These are phyloP conservation scores for Hirundichthys speculiger DNA, from an alignment of 2,113 vertebrate species.

Conservation along the genomic window DNA sequence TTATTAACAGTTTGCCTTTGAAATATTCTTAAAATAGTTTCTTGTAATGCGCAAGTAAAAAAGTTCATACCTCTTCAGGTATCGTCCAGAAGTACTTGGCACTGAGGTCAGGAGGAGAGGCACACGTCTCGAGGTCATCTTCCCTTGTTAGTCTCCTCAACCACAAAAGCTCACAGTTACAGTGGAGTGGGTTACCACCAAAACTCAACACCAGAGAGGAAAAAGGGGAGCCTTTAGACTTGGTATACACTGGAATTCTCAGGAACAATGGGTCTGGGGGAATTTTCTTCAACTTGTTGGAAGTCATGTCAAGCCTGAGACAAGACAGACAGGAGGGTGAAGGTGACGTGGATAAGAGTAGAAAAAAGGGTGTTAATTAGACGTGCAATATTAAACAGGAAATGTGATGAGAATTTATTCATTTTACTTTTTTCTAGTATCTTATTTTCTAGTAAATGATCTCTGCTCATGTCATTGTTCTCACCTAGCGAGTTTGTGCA, in stretches of 20 bases:
- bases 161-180: slow-evolving; percentile 96
- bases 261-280: slow-evolving; percentile 93
- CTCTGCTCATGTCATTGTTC: neutral
- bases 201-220: slow-evolving; percentile 91
- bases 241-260: slow-evolving; percentile 90
- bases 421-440: neutral
- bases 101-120: slow-evolving; percentile 87
- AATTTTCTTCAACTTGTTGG: slow-evolving; percentile 96
- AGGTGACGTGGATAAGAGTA: neutral
- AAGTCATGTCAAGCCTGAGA: slow-evolving; percentile 92
- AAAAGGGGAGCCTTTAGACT: slow-evolving; percentile 86
- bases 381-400: neutral
- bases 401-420: neutral
- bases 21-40: neutral
- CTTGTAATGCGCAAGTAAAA: neutral
- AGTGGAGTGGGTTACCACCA: slow-evolving; percentile 92
- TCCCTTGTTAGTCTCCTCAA: slow-evolving; percentile 89
- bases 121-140: slow-evolving; percentile 93
- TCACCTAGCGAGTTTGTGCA: slow-evolving; percentile 90
- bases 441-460: too few species aligned
- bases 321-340: neutral
- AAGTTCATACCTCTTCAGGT: slow-evolving; percentile 83
- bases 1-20: neutral
- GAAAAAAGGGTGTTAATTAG: neutral
- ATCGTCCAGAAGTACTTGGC: slow-evolving; percentile 97